These are phyloP conservation scores for Diaprepes abbreviatus DNA, from an alignment of 2,888 invertebrate genomes.

Conservation along the genomic window DNA sequence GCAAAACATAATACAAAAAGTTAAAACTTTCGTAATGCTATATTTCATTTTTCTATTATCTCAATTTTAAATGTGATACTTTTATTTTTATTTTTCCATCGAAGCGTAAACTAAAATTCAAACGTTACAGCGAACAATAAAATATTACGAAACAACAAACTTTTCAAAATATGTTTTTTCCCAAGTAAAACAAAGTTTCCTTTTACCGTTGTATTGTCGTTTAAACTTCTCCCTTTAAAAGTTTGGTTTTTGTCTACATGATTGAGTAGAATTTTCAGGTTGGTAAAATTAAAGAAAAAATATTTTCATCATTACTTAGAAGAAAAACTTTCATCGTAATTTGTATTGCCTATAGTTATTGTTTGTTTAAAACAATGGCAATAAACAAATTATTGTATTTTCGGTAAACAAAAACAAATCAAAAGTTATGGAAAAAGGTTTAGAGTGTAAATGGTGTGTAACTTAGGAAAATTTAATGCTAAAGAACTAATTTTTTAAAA, in stretches of 20 bases:
- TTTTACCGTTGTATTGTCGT: slow-evolving; percentile 17
- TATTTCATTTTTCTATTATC: neutral
- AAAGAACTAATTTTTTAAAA: no score
- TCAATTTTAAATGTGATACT: neutral
- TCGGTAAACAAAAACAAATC: no score
- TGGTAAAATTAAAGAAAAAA: neutral
- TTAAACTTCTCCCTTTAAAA: slow-evolving; percentile 15
- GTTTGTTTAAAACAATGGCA: no score
- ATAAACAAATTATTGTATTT: no score
- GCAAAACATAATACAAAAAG: no score
- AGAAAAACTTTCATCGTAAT: no score
- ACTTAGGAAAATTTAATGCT: no score
- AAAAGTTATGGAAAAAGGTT: no score
- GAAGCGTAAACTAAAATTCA: neutral
- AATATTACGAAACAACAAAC: neutral
- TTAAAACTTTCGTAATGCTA: no score
- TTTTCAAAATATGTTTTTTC: neutral
- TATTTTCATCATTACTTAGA: no score
- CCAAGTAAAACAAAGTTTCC: neutral
- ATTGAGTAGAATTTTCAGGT: neutral
- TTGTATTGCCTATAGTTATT: no score
- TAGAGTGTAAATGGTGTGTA: no score
- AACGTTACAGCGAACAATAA: neutral
- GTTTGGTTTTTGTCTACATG: slow-evolving; percentile 9
- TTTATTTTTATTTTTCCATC: neutral